These are phyloP conservation scores for Imbricaverruca yamaguchii DNA, from an alignment of 2,888 invertebrate genomes.

Conservation along the genomic window DNA sequence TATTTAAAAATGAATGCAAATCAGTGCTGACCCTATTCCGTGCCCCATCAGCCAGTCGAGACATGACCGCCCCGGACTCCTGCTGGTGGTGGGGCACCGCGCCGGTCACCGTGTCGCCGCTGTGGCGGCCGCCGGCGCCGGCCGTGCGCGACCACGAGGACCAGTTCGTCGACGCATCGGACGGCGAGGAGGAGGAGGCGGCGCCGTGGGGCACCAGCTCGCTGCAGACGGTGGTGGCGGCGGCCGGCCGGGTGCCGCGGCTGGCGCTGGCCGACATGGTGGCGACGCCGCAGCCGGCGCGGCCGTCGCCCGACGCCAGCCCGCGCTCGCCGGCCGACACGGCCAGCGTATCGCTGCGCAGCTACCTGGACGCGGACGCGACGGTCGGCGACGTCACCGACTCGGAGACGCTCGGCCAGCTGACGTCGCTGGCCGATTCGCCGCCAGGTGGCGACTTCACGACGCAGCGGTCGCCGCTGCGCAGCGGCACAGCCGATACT, in stretches of 20 bases:
- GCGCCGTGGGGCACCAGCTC: background rate
- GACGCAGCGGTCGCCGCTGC: background rate
- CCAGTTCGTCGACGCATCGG: background rate
- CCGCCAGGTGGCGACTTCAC: background rate
- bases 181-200: background rate
- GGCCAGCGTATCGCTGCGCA: conserved; percentile 15
- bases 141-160: background rate
- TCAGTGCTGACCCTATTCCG: no score
- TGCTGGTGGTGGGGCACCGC: background rate
- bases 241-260: background rate
- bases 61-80: no score
- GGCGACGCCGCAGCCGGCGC: background rate
- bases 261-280: background rate
- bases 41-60: no score
- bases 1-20: no score
- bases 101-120: background rate
- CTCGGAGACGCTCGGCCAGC: background rate
- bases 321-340: conserved; percentile 6
- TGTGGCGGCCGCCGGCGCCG: conserved; percentile 3
- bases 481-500: background rate
- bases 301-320: background rate
- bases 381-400: background rate
- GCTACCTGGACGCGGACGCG: background rate
- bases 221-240: conserved; percentile 11
- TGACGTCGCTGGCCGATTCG: background rate